Evolutionary conservation across 2,113 vertebrate species (phyloP).

Genomic region (Tapirus terrestris): DNA sequence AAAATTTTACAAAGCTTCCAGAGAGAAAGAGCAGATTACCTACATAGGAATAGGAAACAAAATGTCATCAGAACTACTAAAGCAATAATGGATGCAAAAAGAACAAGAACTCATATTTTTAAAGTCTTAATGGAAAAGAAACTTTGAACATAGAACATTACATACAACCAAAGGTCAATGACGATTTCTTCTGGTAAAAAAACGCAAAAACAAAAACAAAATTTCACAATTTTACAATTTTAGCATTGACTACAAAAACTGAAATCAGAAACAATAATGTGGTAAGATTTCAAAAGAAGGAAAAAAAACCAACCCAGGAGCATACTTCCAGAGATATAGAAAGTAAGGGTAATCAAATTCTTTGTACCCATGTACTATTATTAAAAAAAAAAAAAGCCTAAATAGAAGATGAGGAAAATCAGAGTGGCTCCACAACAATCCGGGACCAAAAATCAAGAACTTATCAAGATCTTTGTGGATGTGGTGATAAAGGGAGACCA

Average conservation of each 20-base stretch:
- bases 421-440: background rate
- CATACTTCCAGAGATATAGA: background rate
- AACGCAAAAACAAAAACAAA: background rate
- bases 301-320: background rate
- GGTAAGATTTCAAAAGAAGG: background rate
- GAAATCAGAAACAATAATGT: background rate
- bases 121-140: conserved; percentile 8
- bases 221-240: background rate
- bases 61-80: background rate
- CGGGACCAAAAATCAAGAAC: background rate
- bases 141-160: background rate
- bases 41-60: background rate
- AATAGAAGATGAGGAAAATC: background rate
- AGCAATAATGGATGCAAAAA: background rate
- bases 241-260: background rate
- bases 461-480: background rate
- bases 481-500: background rate
- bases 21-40: background rate
- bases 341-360: background rate
- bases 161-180: background rate
- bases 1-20: background rate
- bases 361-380: background rate
- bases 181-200: background rate
- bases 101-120: background rate
- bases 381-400: background rate